Evolutionary conservation across 2,888 invertebrate genomes (phyloP), one percentile per base, ranked within the genome.

Genomic region (Allygus modestus): DNA sequence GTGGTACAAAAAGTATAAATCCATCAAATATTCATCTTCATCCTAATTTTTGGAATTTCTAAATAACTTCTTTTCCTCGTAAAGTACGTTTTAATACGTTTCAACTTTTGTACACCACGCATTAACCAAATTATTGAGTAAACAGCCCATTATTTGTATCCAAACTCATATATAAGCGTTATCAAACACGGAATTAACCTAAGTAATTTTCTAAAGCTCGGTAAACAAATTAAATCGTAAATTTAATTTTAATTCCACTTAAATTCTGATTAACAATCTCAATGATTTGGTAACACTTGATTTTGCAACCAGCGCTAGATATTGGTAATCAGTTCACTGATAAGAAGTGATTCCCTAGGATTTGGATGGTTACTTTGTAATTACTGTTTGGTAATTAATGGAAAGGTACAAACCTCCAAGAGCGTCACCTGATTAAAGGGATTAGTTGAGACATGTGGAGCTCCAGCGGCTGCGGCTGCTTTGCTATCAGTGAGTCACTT

Each of bases 181-280:
- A 54, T 54, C 20, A 23, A 54, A 54, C 11, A 23, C 20, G 54
- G 54, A 54, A 54, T 54, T 54, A 54, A 20, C 17, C 23, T n/a
- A 54, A 4, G 46, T 15, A 1, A 54, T 54, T n/a, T 46, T 17
- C 46, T 23, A 54, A 65, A 28, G 65, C 31, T 31, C 28, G 26
- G 65, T 65, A 65, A 65, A 65, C 65, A 65, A 65, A 65, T 65
- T 65, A 65, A 65, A 65, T 65, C 65, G 31, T 65, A 65, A 65
- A 65, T 65, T 65, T 12, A 65, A 28, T 65, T 65, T 65, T 65
- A 65, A 65, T 65, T 1, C 65, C 31, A 65, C 65, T 65, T 65
- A 31, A 26, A 28, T 17, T 65, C 28, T 31, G 65, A 65, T 65
- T 65, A 65, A 2, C 28, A 65, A 65, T 65, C 65, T 65, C 65